These are phyloP conservation scores for Formica aserva DNA, from an alignment of 2,888 invertebrate genomes.

Conservation along the genomic window DNA sequence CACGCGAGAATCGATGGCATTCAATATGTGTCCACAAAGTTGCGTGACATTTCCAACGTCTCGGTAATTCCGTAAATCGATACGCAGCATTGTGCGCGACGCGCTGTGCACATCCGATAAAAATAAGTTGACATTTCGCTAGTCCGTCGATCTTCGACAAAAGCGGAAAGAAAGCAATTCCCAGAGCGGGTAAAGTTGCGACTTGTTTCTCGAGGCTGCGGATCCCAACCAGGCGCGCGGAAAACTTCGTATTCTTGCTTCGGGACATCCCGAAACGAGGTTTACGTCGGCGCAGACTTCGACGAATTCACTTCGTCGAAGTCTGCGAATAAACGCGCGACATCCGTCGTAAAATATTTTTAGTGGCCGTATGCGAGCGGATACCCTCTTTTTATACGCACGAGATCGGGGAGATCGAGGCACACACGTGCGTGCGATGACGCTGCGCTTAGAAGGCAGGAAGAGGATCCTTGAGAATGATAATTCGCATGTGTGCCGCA, in stretches of 20 bases:
- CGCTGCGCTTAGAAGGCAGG: conserved; percentile 46
- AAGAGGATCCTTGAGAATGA: conserved; percentile 51
- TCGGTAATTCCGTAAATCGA: conserved; percentile 48
- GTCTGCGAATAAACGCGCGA: conserved; percentile 62
- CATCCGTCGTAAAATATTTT: conserved; percentile 65
- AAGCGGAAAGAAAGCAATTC: conserved; percentile 55
- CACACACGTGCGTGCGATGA: conserved; percentile 60
- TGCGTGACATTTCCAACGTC: conserved; percentile 42
- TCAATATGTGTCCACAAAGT: background rate
- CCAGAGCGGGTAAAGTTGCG: conserved; percentile 15
- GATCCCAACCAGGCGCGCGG: conserved; percentile 1
- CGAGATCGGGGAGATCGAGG: conserved; percentile 44
- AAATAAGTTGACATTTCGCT: conserved; percentile 52
- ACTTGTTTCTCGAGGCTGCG: conserved; percentile 11
- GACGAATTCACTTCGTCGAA: conserved; percentile 48
- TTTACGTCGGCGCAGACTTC: conserved; percentile 14
- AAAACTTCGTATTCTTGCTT: conserved; percentile 47
- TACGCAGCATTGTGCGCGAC: conserved; percentile 34
- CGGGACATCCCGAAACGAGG: conserved; percentile 57
- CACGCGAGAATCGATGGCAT: background rate
- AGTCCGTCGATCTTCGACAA: conserved; percentile 48
- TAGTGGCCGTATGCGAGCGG: conserved; percentile 19
- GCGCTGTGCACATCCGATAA: conserved; percentile 21
- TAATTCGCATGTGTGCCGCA: conserved; percentile 12
- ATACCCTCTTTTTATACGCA: conserved; percentile 42